Percentiles rank a stretch among this genome's conserved stretches.
These are phyloP conservation scores for Arenicola marina DNA, from an alignment of 2,888 invertebrate species.

Conservation along the genomic window DNA sequence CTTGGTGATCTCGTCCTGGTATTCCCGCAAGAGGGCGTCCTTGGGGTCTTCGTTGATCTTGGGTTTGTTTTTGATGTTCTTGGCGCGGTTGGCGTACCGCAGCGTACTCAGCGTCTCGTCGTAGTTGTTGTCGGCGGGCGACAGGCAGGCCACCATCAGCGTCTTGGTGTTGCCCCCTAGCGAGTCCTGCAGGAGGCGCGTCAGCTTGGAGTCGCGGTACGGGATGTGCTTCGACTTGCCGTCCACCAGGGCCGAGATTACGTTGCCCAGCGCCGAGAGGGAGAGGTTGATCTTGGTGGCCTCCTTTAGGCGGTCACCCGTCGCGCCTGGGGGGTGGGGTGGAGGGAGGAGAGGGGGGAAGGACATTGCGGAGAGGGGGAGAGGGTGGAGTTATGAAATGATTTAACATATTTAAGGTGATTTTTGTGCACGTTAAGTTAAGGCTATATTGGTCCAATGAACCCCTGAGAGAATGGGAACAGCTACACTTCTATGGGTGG, in stretches of 20 bases:
- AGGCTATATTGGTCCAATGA: too few relatives aligned
- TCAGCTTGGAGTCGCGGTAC: constrained; percentile 84
- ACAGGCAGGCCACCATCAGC: constrained; percentile 84
- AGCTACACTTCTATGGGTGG: too few relatives aligned
- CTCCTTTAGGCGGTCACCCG: constrained; percentile 82
- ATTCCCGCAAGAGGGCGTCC: constrained; percentile 81
- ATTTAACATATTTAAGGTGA: too few relatives aligned
- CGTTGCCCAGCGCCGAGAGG: constrained; percentile 84
- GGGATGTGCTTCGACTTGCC: constrained; percentile 79
- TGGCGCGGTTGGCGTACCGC: constrained; percentile 79
- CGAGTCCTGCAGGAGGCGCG: constrained; percentile 67
- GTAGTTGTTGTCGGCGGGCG: constrained; percentile 81
- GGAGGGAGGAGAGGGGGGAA: too few relatives aligned
- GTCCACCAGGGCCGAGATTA: constrained; percentile 84
- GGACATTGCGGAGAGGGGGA: too few relatives aligned
- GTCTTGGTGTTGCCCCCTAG: constrained; percentile 83
- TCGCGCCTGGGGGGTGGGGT: constrained; percentile 76
- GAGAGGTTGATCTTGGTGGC: constrained; percentile 89
- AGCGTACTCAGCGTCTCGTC: constrained; percentile 81
- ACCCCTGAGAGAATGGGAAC: too few relatives aligned
- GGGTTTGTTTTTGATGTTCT: constrained; percentile 82
- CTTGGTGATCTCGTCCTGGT: constrained; percentile 80
- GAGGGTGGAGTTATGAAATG: too few relatives aligned
- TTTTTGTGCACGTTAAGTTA: too few relatives aligned
- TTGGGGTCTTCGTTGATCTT: constrained; percentile 88